phyloP scores from a whole-genome alignment of 2,888 invertebrate species.

The Sarcophaga subvicina region DNA sequence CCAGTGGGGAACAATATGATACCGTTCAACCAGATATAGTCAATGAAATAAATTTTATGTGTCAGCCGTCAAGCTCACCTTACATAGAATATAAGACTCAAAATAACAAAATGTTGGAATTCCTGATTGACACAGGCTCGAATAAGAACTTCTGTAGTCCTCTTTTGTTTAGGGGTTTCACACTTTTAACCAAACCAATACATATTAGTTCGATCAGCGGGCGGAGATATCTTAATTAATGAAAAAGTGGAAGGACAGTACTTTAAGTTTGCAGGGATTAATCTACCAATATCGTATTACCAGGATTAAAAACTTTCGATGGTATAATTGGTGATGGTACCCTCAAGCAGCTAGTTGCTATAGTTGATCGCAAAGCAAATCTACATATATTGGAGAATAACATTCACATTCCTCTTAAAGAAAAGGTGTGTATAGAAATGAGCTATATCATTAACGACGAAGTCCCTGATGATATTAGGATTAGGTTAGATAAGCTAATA shows the following conservation, averaged over 20 bases:
- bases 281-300: background rate
- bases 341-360: conserved; percentile 58
- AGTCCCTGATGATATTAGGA: background rate
- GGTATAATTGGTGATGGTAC: conserved; percentile 67
- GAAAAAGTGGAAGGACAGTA: conserved; percentile 1
- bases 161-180: background rate
- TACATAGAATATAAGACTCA: conserved; percentile 8
- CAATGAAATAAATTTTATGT: conserved; percentile 22
- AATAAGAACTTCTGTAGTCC: conserved; percentile 28
- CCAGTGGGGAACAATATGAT: background rate
- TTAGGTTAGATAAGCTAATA: background rate
- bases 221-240: conserved; percentile 2
- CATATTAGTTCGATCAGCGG: background rate
- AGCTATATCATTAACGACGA: conserved; percentile 22
- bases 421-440: background rate
- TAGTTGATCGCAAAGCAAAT: conserved; percentile 66
- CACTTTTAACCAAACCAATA: background rate
- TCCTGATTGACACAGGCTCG: conserved; percentile 22
- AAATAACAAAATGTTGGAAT: background rate
- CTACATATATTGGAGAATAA: background rate
- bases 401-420: conserved; percentile 4
- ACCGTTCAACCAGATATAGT: background rate
- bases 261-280: background rate
- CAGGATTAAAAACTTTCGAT: conserved; percentile 38
- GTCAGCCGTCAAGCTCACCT: conserved; percentile 24